Percentiles rank a stretch among this genome's conserved stretches.
Conservation (phyloP, 2,888 invertebrate species). For the Steromphala cineraria region DNA sequence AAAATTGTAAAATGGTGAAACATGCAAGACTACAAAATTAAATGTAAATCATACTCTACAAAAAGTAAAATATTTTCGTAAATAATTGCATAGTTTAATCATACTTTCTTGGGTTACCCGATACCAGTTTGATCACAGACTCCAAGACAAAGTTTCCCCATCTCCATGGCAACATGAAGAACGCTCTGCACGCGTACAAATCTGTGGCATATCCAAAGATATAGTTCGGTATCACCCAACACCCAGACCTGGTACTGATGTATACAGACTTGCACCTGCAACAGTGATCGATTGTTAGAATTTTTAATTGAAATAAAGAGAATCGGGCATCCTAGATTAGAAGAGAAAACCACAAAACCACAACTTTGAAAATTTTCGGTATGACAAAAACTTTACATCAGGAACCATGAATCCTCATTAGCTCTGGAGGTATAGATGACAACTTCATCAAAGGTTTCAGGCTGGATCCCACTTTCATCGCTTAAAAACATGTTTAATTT, state of each 20-base stretch:
- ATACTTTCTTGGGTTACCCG: slow-evolving; percentile 65
- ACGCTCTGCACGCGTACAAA: slow-evolving; percentile 66
- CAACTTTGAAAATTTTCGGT: no score
- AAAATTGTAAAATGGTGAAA: neutral
- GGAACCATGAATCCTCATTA: no score
- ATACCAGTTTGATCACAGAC: slow-evolving; percentile 56
- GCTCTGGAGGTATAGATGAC: no score
- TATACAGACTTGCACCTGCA: slow-evolving; percentile 67
- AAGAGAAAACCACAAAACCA: no score
- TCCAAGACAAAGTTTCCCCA: slow-evolving; percentile 62
- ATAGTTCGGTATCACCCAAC: slow-evolving; percentile 73
- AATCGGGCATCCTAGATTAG: no score
- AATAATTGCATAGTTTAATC: neutral
- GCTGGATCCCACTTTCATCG: no score
- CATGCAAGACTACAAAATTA: neutral
- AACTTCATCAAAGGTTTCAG: no score
- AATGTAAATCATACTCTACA: neutral
- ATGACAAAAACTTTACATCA: no score
- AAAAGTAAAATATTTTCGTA: neutral
- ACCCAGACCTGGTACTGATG: slow-evolving; percentile 71
- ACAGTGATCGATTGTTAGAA: neutral
- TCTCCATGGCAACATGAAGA: slow-evolving; percentile 64
- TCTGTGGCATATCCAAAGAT: slow-evolving; percentile 68
- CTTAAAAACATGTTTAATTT: no score
- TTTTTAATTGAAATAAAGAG: no score